phyloP scores from a whole-genome alignment of 2,888 invertebrate species.

The Epistrophe eligans region DNA sequence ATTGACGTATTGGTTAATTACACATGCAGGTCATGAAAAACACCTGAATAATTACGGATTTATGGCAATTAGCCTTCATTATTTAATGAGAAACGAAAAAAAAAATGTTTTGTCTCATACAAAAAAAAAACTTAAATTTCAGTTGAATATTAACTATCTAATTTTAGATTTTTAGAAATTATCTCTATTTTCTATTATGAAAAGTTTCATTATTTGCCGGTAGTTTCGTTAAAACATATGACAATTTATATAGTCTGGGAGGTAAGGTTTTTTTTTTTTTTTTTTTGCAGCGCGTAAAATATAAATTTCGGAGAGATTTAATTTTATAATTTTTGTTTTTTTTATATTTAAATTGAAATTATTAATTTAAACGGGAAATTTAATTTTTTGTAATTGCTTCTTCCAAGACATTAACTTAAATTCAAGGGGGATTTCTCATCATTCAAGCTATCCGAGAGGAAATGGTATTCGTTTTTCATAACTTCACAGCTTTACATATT shows the following conservation, averaged over 20 bases:
- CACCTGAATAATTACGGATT: slow-evolving; percentile 2
- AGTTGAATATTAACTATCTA: background rate
- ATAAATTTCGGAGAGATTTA: too few relatives aligned
- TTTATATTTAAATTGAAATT: too few relatives aligned
- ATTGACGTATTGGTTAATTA: slow-evolving; percentile 1
- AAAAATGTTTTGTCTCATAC: background rate
- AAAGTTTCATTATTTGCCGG: background rate
- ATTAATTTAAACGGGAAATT: too few relatives aligned
- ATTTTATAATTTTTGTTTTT: too few relatives aligned
- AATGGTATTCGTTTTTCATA: too few relatives aligned
- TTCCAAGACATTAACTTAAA: too few relatives aligned
- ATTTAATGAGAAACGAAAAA: background rate
- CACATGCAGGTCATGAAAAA: background rate
- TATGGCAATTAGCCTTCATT: slow-evolving; percentile 9
- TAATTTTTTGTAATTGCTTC: too few relatives aligned
- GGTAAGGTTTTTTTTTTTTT: background rate
- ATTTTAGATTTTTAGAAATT: background rate
- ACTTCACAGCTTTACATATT: too few relatives aligned
- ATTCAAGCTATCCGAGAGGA: too few relatives aligned
- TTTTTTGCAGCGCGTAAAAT: too few relatives aligned
- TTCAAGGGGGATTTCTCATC: too few relatives aligned
- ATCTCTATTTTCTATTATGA: background rate
- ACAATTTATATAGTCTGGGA: background rate
- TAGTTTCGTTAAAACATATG: background rate
- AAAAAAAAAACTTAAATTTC: background rate